Evolutionary conservation across 2,797 vertebrate species (phyloP), one percentile per base, ranked within the genome.

Genomic region (Lagorchestes hirsutus): DNA sequence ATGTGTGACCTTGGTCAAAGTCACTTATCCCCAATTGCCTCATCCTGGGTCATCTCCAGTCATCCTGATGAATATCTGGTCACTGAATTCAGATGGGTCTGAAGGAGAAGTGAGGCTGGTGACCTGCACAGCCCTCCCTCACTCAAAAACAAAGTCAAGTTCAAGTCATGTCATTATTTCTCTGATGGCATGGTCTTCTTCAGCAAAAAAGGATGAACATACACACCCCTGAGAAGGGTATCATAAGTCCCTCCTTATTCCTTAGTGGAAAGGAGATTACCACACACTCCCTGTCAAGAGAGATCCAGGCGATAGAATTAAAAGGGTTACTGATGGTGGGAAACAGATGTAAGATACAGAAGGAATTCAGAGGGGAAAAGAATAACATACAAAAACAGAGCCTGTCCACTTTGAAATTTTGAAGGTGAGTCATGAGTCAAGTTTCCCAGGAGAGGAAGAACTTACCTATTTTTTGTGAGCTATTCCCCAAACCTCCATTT

Each of bases 201-300:
- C 5, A 5, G 5, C 52, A 52, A 52, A 52, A 5, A 52, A 52
- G 52, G 52, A 52, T 52, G 52, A 52, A 52, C 52, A 52, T 5
- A 52, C 52, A 52, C 5, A 52, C 5, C 52, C 5, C 16, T 27
- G 29, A 54, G 1, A 16, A 34, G 31, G 16, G 27, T 34, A 55
- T 91, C 13, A 11, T 0, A 22, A 29, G 74, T 54, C 58, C 54
- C 91, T 92, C 28, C 91, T 92, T 31, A 4, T 2, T n/a, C 52
- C 54, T 93, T 52, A 29, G 1, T 0, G 9, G 27, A 46, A 74
- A 93, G 24, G 56, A 57, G 28, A 28, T 67, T 57, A 54, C 29
- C 67, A n/a, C 18, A 94, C 62, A 82, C 28, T n/a, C 12, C 55
- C 52, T 92, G n/a, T 46, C 67, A 82, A 92, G n/a, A 93, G n/a